Percentiles rank a stretch among this genome's conserved stretches.
These are phyloP conservation scores for Lasius platythorax DNA, from an alignment of 2,888 invertebrate genomes.

Conservation along the genomic window DNA sequence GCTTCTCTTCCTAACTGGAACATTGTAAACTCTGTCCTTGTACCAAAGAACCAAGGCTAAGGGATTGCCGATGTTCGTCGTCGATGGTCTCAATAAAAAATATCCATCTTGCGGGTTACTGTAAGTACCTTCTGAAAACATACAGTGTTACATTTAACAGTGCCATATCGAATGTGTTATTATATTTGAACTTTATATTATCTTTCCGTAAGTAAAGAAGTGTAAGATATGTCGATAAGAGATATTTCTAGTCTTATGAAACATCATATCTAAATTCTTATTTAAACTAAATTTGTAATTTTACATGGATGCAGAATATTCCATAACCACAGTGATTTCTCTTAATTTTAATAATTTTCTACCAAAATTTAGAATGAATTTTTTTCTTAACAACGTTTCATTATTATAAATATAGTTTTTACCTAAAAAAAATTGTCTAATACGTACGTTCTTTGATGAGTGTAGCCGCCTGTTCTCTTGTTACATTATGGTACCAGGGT, in stretches of 20 bases:
- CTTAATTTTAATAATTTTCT: background rate
- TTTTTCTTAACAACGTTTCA: background rate
- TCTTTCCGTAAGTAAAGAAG: background rate
- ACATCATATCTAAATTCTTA: background rate
- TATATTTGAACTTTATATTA: background rate
- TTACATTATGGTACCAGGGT: constrained; percentile 83
- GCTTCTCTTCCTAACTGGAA: constrained; percentile 83
- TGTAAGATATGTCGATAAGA: background rate
- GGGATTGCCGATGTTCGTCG: constrained; percentile 83
- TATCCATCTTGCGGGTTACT: constrained; percentile 82
- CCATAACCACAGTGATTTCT: background rate
- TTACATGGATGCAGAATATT: background rate
- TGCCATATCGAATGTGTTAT: background rate
- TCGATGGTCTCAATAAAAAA: constrained; percentile 84
- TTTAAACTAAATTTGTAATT: constrained; percentile 6
- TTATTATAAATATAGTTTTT: background rate
- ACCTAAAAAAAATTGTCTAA: background rate
- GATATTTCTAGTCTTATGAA: background rate
- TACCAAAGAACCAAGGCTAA: constrained; percentile 85
- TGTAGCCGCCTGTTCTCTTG: constrained; percentile 80
- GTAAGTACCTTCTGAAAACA: constrained; percentile 76
- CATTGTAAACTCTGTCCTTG: constrained; percentile 84
- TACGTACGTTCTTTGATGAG: constrained; percentile 82
- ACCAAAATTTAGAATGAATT: background rate
- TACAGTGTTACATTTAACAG: background rate